Conservation (phyloP, 2,113 vertebrate genomes). For the Calidris pugnax region DNA sequence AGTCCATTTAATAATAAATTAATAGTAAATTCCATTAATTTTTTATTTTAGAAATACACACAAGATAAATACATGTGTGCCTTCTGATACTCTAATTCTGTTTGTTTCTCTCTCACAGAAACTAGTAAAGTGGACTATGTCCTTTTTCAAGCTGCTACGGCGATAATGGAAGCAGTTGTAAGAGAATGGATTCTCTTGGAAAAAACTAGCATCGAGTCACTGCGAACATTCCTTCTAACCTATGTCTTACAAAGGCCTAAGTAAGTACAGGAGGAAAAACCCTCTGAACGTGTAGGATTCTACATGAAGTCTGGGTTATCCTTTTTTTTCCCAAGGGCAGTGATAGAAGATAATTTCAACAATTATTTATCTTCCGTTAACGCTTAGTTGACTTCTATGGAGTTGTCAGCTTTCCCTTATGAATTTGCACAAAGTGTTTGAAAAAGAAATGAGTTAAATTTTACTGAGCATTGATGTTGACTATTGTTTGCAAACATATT, state of each 20-base stretch:
- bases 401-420: neutral
- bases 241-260: constrained; percentile 98
- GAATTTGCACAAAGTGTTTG: neutral
- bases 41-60: constrained; percentile 18
- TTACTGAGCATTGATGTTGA: neutral
- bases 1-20: neutral
- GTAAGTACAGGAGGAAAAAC: constrained; percentile 75
- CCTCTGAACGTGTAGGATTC: neutral
- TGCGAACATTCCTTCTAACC: constrained; percentile 95
- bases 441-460: neutral
- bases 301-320: neutral
- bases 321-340: neutral
- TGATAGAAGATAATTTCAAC: neutral
- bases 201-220: constrained; percentile 94
- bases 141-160: constrained; percentile 97
- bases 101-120: constrained; percentile 79
- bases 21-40: neutral
- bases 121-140: constrained; percentile 99
- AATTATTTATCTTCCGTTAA: neutral
- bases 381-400: neutral
- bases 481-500: neutral
- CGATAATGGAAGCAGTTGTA: constrained; percentile 98
- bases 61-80: neutral
- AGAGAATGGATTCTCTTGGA: constrained; percentile 98
- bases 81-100: neutral